These are phyloP conservation scores for Drosophila equinoxialis DNA, from an alignment of 1,140 invertebrate genomes.

Conservation along the genomic window DNA sequence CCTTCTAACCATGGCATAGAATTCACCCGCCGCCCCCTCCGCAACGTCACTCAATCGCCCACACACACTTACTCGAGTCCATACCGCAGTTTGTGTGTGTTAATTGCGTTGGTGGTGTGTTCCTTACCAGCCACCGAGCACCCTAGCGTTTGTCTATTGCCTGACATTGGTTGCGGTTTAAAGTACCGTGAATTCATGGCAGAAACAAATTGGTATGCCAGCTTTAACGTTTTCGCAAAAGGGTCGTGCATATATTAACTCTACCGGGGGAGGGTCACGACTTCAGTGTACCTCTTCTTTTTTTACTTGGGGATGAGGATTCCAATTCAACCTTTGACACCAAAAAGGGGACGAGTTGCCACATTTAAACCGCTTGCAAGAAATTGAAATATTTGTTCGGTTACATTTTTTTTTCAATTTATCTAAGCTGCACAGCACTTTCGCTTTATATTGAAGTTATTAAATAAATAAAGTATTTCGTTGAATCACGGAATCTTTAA, in stretches of 20 bases:
- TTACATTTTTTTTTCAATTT: too few relatives aligned
- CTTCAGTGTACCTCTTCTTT: too few relatives aligned
- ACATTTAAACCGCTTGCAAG: too few relatives aligned
- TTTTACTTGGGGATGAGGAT: too few relatives aligned
- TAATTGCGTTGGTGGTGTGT: constrained; percentile 66
- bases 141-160: constrained; percentile 12
- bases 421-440: too few relatives aligned
- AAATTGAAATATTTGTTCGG: too few relatives aligned
- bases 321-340: too few relatives aligned
- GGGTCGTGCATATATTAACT: neutral
- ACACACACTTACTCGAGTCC: neutral
- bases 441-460: too few relatives aligned
- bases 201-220: constrained; percentile 19
- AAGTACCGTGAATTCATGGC: constrained; percentile 50
- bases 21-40: neutral
- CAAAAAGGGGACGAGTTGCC: too few relatives aligned
- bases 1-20: neutral
- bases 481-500: too few relatives aligned
- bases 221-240: constrained; percentile 34
- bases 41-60: neutral
- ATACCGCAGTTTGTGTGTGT: constrained; percentile 39
- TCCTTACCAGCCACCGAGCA: constrained; percentile 12
- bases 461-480: too few relatives aligned
- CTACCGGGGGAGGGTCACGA: neutral
- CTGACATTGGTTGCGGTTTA: constrained; percentile 40